Evolutionary conservation across 2,113 vertebrate species (phyloP).

Genomic region (Aspiorhynchus laticeps): DNA sequence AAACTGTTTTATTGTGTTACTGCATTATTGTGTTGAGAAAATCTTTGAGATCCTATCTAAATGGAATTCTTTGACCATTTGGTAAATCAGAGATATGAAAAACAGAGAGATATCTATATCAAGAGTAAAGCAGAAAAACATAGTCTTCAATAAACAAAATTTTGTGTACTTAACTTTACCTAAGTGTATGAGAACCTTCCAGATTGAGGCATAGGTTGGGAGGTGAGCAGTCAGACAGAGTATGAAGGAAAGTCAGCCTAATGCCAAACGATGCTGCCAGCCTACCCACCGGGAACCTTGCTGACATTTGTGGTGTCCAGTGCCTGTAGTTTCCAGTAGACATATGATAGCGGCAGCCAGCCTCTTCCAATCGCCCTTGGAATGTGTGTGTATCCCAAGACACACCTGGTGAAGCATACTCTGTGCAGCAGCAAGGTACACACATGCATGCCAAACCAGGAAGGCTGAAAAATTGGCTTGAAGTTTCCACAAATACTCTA

Average conservation of each 20-base stretch:
- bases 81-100: neutral
- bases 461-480: slow-evolving; percentile 36
- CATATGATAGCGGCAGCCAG: slow-evolving; percentile 63
- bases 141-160: slow-evolving; percentile 10
- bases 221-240: slow-evolving; percentile 31
- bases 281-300: slow-evolving; percentile 57
- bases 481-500: slow-evolving; percentile 43
- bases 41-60: neutral
- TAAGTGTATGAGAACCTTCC: neutral
- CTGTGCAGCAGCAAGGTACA: slow-evolving; percentile 41
- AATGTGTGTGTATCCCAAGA: slow-evolving; percentile 52
- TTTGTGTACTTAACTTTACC: slow-evolving; percentile 25
- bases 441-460: slow-evolving; percentile 39
- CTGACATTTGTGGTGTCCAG: slow-evolving; percentile 69
- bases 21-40: neutral
- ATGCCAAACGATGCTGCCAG: slow-evolving; percentile 54
- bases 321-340: slow-evolving; percentile 72
- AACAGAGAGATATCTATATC: neutral
- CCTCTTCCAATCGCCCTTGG: slow-evolving; percentile 43
- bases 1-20: no score
- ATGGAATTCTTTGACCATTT: no score
- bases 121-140: neutral
- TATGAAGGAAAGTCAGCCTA: slow-evolving; percentile 36
- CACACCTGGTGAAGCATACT: slow-evolving; percentile 63
- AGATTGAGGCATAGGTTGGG: slow-evolving; percentile 12